These are phyloP conservation scores for Nannobrachium achirus DNA, from an alignment of 2,113 vertebrate genomes.

Conservation along the genomic window DNA sequence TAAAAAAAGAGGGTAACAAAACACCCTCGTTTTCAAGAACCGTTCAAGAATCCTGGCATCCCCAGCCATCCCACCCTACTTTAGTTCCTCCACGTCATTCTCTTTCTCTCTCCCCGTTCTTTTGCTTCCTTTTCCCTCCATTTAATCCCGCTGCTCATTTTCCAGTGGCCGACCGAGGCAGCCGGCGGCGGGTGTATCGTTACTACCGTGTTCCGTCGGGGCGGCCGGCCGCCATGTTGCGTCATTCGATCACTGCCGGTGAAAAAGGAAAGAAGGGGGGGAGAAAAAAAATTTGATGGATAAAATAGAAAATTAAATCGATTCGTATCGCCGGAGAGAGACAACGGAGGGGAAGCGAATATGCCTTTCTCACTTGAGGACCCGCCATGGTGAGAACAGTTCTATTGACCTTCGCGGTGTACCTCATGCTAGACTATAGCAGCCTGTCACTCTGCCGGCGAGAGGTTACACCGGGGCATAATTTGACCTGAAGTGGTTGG, in stretches of 20 bases:
- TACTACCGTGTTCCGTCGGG: constrained; percentile 15
- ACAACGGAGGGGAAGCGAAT: background rate
- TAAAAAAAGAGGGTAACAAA: background rate
- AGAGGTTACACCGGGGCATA: background rate
- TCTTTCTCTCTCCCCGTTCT: background rate
- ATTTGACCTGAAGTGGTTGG: constrained; percentile 6
- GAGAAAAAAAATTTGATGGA: too few relatives aligned
- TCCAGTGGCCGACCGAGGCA: background rate
- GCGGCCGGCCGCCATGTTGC: constrained; percentile 1
- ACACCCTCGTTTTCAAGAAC: background rate
- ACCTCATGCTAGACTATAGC: constrained; percentile 8
- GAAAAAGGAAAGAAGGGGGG: background rate
- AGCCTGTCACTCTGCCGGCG: constrained; percentile 25
- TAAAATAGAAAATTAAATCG: constrained; percentile 18
- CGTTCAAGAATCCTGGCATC: background rate
- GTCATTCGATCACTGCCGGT: background rate
- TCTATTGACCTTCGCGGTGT: constrained; percentile 8
- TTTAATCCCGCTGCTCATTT: background rate
- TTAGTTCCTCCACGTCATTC: background rate
- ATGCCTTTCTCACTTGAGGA: constrained; percentile 8
- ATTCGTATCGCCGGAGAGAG: background rate
- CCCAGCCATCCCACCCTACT: background rate
- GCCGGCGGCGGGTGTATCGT: constrained; percentile 1
- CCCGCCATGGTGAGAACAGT: background rate
- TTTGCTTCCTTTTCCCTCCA: background rate